These are phyloP conservation scores for Tapirus indicus DNA, from an alignment of 2,797 vertebrate genomes.

Conservation along the genomic window DNA sequence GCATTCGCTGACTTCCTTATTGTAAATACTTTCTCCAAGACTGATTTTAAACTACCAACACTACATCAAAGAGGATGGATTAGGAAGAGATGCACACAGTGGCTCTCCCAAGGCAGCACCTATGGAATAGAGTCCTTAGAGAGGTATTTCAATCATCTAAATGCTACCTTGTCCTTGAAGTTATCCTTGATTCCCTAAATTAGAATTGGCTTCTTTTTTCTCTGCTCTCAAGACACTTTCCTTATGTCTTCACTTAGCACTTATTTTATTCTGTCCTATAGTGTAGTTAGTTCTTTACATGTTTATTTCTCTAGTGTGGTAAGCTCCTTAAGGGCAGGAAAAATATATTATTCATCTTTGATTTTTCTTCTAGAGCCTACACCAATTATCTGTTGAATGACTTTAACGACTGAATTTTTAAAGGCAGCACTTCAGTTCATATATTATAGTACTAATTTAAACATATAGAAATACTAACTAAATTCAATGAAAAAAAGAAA, in stretches of 20 bases:
- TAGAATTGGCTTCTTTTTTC: neutral
- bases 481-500: neutral
- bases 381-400: neutral
- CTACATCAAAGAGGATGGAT: neutral
- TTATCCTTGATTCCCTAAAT: neutral
- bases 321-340: neutral
- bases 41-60: neutral
- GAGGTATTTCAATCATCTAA: neutral
- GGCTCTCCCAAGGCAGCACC: neutral
- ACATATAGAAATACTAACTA: neutral
- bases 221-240: neutral
- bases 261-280: neutral
- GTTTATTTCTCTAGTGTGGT: neutral
- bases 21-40: neutral
- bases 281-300: neutral
- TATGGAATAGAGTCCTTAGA: accelerated
- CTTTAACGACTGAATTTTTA: neutral
- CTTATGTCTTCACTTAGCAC: neutral
- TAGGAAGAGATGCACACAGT: neutral
- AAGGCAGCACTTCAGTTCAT: neutral
- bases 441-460: neutral
- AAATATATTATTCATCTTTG: neutral
- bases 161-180: neutral
- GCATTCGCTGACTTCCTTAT: neutral
- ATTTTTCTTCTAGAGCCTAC: neutral